A percentile compares a stretch with the other conserved stretches of the same genome.
phyloP scores from a whole-genome alignment of 2,888 invertebrate genomes.

The Baronia brevicornis region DNA sequence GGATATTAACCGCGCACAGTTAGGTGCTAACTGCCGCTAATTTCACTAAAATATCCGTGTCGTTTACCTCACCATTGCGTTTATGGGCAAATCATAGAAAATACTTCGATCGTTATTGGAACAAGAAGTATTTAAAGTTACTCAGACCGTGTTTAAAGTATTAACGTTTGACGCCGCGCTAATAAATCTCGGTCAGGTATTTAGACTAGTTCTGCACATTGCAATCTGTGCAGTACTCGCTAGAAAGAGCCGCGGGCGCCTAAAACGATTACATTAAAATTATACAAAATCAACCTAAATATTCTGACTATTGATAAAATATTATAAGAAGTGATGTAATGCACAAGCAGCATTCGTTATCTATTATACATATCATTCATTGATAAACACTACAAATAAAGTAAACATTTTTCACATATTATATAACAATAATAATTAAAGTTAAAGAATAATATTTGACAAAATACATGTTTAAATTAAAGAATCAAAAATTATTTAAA shows the following conservation, averaged over 20 bases:
- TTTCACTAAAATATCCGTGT: constrained; percentile 32
- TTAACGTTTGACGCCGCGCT: constrained; percentile 19
- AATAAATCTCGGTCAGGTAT: constrained; percentile 22
- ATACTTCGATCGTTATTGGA: constrained; percentile 22
- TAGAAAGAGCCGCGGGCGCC: constrained; percentile 17
- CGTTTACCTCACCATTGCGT: constrained; percentile 21
- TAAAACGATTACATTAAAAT: no score
- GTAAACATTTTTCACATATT: no score
- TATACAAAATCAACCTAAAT: no score
- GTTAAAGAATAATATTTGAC: no score
- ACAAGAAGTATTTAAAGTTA: constrained; percentile 10
- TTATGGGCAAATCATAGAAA: constrained; percentile 32
- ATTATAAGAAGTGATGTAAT: no score
- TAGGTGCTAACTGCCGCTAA: constrained; percentile 41
- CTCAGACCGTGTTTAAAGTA: constrained; percentile 17
- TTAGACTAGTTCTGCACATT: constrained; percentile 20
- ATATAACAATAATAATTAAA: no score
- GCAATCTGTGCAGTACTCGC: constrained; percentile 17
- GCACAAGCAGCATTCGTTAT: no score
- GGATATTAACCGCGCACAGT: constrained; percentile 38
- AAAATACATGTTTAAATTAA: no score
- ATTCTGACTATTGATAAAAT: no score
- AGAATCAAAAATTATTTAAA: no score
- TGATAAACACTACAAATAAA: no score
- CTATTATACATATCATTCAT: no score